These are phyloP conservation scores for Pachydiplax longipennis DNA, from an alignment of 2,888 invertebrate genomes.

Conservation along the genomic window DNA sequence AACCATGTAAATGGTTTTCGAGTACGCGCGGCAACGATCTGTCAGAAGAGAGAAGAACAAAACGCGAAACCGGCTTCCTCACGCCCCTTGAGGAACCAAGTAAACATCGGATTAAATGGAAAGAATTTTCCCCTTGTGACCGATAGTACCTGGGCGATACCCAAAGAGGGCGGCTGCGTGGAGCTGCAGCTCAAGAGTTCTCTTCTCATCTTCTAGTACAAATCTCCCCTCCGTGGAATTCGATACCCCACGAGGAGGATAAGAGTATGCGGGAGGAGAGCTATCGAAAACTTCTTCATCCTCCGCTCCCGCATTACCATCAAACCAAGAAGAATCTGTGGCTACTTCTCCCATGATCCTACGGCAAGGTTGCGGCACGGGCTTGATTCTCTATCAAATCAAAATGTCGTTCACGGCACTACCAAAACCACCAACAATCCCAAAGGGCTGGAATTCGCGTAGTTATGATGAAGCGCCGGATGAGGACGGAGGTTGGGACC, in stretches of 20 bases:
- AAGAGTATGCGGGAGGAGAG: neutral
- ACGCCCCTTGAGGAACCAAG: neutral
- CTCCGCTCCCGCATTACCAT: neutral
- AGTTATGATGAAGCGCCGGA: neutral
- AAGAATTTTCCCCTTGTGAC: neutral
- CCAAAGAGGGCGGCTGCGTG: slow-evolving; percentile 2
- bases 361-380: neutral
- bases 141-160: slow-evolving; percentile 2
- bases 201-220: neutral
- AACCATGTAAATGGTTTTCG: too few species aligned
- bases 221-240: neutral
- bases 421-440: neutral
- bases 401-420: neutral
- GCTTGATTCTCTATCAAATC: neutral
- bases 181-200: neutral
- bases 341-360: neutral
- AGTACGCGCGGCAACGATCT: too few species aligned
- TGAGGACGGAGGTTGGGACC: neutral
- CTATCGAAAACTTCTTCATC: neutral
- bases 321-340: neutral
- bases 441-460: neutral
- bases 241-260: neutral
- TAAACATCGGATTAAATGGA: neutral
- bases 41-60: too few species aligned
- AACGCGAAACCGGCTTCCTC: neutral